phyloP scores from a whole-genome alignment of 2,113 vertebrate genomes.

The Pelecanus crispus region DNA sequence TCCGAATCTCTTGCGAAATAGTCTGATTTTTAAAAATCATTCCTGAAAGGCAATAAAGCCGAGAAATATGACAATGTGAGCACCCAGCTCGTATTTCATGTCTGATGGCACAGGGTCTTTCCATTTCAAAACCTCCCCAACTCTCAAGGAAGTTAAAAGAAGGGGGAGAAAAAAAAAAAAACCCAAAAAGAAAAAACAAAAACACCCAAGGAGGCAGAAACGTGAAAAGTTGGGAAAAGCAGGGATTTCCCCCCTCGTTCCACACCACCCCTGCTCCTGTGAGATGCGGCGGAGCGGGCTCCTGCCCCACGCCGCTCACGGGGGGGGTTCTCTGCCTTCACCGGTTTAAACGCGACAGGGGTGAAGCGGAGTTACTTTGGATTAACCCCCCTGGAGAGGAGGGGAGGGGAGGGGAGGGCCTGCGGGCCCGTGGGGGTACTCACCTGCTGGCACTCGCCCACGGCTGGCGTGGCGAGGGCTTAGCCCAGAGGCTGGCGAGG shows the following conservation, averaged over 20 bases:
- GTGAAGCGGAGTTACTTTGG: background rate
- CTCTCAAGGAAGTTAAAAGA: background rate
- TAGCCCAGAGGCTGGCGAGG: background rate
- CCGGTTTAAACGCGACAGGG: background rate
- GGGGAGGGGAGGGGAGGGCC: background rate
- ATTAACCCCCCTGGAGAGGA: background rate
- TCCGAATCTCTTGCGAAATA: background rate
- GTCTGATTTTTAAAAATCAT: constrained; percentile 68
- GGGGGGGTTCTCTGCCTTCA: no score
- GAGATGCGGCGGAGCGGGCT: background rate
- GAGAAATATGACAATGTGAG: constrained; percentile 63
- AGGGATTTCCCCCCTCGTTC: background rate
- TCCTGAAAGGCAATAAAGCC: constrained; percentile 69
- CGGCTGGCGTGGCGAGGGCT: background rate
- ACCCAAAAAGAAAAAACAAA: no score
- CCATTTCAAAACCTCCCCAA: constrained; percentile 1
- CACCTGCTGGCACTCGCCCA: background rate
- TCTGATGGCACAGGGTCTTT: constrained; percentile 41
- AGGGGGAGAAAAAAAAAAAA: rapidly evolving
- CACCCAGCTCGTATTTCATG: constrained; percentile 48
- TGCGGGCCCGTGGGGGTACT: background rate
- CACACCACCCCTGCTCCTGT: background rate
- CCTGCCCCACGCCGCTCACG: background rate
- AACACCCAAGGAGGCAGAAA: background rate
- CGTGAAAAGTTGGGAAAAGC: background rate